Evolutionary conservation across 2,797 vertebrate species (phyloP).

Genomic region (Lacerta viridis): DNA sequence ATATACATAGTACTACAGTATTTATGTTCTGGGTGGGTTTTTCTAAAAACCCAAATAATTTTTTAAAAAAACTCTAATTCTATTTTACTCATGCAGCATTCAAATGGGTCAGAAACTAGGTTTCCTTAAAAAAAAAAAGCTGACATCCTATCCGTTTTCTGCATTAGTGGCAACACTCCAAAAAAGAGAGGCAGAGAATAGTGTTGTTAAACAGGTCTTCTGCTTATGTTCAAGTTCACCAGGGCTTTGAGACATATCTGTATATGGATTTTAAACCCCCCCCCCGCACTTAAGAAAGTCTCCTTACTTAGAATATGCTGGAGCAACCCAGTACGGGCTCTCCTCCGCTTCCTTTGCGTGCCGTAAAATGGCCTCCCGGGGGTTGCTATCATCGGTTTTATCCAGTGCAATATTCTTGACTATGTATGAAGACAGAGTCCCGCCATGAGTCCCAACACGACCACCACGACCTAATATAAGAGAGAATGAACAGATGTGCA

Average conservation of each 20-base stretch:
- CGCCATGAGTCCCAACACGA: constrained; percentile 94
- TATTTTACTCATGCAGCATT: constrained; percentile 13
- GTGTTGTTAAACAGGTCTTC: constrained; percentile 23
- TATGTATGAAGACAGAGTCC: constrained; percentile 95
- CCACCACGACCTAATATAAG: constrained; percentile 90
- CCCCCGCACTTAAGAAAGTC: constrained; percentile 36
- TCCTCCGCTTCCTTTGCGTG: constrained; percentile 93
- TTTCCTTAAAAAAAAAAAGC: not conserved
- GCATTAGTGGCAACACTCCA: not conserved
- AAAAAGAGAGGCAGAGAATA: constrained; percentile 36
- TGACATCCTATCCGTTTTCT: constrained; percentile 29
- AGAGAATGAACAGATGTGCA: constrained; percentile 5
- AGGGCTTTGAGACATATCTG: constrained; percentile 43
- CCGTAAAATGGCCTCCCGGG: constrained; percentile 94
- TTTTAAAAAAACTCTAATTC: not conserved
- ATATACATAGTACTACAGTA: no score
- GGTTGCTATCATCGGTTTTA: constrained; percentile 96
- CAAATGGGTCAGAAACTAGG: constrained; percentile 19
- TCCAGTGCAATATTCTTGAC: constrained; percentile 98
- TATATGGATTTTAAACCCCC: not conserved
- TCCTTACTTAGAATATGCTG: constrained; percentile 92
- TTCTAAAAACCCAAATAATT: not conserved
- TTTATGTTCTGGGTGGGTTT: no score
- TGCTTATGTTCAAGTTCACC: constrained; percentile 38
- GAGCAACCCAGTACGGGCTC: constrained; percentile 98